Base-by-base conservation (phyloP, 2,797 vertebrate genomes). In the Onychomys leucogaster region DNA sequence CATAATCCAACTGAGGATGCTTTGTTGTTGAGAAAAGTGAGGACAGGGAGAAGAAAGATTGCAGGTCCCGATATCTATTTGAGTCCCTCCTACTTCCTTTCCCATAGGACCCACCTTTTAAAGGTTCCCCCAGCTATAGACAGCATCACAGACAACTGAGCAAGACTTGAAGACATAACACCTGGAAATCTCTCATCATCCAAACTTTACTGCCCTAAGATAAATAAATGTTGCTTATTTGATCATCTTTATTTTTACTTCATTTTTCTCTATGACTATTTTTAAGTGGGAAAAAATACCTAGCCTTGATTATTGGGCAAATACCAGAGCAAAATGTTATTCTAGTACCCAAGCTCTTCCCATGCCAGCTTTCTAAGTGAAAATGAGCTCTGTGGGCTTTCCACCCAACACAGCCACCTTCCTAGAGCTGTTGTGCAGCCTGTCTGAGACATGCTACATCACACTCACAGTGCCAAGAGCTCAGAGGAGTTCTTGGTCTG, bases 261-360 rank as follows among this genome's bases (percentile, higher is more conserved):
- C 5, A 37, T 91, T 94, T 92, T 63, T 93, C 41, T 85, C 96
- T 82, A 67, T 0, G 88, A 52, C 73, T 95, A 88, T 57, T 96
- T 97, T 88, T 21, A 94, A 85, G 77, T 25, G 23, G 23, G 19
- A 12, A 49, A 32, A 69, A 73, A 73, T 78, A 85, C 55, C 76
- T 29, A 83, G n/a, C 75, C 90, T 92, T 82, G 13, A 67, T 69
- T 82, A 2, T 87, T 94, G 71, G 78, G 0, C 25, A 21, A 85
- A 41, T 5, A 14, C 34, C 34, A 69, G 17, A 86, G 19, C 80
- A 46, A 84, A 96, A 81, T 71, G 77, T 88, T 89, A 55, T 19
- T 67, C 41, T 73, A 41, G 11, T 37, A 49, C 29, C 52, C 23
- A 41, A 57, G 61, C 17, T 65, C 19, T 46, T 43, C 6, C 5